Conservation (phyloP, 2,113 vertebrate genomes). For the Pseudorectes ferrugineus region DNA sequence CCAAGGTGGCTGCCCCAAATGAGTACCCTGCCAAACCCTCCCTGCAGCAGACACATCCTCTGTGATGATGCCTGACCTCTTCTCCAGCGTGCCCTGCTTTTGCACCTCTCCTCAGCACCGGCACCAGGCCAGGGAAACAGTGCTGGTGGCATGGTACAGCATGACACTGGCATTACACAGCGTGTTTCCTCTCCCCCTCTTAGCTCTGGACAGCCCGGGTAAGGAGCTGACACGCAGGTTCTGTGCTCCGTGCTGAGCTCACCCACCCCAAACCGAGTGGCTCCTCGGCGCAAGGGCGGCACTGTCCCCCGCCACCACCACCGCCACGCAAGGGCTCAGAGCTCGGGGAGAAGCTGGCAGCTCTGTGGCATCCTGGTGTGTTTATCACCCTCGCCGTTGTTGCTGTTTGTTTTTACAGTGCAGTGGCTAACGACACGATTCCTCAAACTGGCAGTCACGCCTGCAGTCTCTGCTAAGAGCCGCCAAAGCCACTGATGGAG, state of each 20-base stretch:
- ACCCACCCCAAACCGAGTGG: background rate
- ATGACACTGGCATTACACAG: background rate
- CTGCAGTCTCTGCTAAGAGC: conserved; percentile 5
- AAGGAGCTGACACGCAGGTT: accelerated
- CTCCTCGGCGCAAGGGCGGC: accelerated
- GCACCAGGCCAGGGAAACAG: background rate
- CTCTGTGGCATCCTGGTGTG: background rate
- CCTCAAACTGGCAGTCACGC: conserved; percentile 39
- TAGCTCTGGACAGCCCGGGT: accelerated
- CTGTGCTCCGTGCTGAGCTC: accelerated
- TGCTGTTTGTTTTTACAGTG: conserved; percentile 51
- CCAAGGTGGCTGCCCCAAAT: background rate
- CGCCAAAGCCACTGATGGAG: conserved; percentile 19
- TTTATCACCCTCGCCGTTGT: background rate
- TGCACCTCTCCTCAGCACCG: background rate
- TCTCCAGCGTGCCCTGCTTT: background rate
- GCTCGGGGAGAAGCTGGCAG: background rate
- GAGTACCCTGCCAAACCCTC: background rate
- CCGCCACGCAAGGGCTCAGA: accelerated
- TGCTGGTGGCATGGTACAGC: accelerated
- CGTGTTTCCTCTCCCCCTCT: background rate
- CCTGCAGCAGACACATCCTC: background rate
- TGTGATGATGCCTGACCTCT: background rate
- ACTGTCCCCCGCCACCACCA: accelerated
- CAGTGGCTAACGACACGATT: background rate